Percentiles rank a stretch among this genome's conserved stretches.
phyloP scores from a whole-genome alignment of 2,888 invertebrate species.

The Baronia brevicornis region DNA sequence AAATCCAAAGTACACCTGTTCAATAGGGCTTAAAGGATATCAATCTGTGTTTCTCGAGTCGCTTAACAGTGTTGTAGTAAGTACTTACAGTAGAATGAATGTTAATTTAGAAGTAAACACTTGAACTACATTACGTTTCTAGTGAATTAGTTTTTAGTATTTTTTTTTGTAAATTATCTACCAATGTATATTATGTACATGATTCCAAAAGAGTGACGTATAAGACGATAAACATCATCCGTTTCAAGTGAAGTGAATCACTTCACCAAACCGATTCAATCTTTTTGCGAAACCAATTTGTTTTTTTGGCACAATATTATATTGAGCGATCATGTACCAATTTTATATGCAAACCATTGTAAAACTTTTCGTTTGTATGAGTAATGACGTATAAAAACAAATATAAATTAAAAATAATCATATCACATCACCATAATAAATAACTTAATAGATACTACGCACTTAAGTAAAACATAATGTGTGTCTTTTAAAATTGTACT shows the following conservation, averaged over 20 bases:
- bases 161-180: conserved; percentile 37
- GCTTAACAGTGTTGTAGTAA: conserved; percentile 25
- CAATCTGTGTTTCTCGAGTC: conserved; percentile 16
- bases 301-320: conserved; percentile 19
- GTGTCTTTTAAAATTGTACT: conserved; percentile 14
- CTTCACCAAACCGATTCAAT: no score
- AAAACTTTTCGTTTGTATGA: conserved; percentile 5
- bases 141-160: conserved; percentile 42
- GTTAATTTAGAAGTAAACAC: conserved; percentile 56
- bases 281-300: no score
- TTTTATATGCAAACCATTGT: conserved; percentile 2
- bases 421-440: not conserved
- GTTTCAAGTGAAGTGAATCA: no score
- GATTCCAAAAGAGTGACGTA: conserved; percentile 69
- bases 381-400: conserved; percentile 2
- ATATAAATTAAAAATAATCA: not conserved
- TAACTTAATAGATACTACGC: no score
- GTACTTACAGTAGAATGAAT: conserved; percentile 46
- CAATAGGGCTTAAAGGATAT: no score
- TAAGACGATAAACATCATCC: no score
- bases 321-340: conserved; percentile 15
- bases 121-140: conserved; percentile 63
- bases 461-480: no score
- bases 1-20: no score
- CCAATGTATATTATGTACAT: conserved; percentile 66